phyloP scores from a whole-genome alignment of 2,113 vertebrate genomes.

The Manacus vitellinus region DNA sequence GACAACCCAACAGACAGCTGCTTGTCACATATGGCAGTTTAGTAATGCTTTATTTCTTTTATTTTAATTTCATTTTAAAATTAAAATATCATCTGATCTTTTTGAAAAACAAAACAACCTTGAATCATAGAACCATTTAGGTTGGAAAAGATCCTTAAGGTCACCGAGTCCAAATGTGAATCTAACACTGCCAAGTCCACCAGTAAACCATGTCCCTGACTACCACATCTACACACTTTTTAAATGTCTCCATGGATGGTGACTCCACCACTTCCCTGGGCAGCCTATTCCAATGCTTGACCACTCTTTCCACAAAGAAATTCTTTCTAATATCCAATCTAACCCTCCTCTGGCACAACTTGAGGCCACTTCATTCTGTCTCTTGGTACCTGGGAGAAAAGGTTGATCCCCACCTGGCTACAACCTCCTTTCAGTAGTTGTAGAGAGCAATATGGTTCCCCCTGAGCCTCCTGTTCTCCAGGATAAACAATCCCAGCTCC shows the following conservation, averaged over 20 bases:
- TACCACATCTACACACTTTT: rapidly evolving
- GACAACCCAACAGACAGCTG: not conserved
- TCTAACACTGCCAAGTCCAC: not conserved
- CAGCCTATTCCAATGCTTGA: not conserved
- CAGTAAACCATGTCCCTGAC: not conserved
- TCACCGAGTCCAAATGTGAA: not conserved
- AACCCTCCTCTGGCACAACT: not conserved
- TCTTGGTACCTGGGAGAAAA: not conserved
- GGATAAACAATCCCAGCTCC: not conserved
- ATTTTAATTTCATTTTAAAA: not conserved
- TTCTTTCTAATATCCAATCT: not conserved
- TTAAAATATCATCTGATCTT: not conserved
- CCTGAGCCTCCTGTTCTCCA: not conserved
- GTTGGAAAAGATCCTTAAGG: not conserved
- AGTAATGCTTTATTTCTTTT: not conserved
- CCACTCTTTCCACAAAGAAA: not conserved
- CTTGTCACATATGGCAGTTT: not conserved
- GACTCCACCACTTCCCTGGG: not conserved
- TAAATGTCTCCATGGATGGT: not conserved
- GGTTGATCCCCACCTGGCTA: not conserved
- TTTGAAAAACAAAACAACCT: not conserved
- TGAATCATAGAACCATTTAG: not conserved
- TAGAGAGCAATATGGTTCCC: not conserved
- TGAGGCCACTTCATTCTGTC: not conserved
- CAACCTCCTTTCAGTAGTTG: not conserved